These are phyloP conservation scores for Malacosoma neustria DNA, from an alignment of 2,888 invertebrate species.

Conservation along the genomic window DNA sequence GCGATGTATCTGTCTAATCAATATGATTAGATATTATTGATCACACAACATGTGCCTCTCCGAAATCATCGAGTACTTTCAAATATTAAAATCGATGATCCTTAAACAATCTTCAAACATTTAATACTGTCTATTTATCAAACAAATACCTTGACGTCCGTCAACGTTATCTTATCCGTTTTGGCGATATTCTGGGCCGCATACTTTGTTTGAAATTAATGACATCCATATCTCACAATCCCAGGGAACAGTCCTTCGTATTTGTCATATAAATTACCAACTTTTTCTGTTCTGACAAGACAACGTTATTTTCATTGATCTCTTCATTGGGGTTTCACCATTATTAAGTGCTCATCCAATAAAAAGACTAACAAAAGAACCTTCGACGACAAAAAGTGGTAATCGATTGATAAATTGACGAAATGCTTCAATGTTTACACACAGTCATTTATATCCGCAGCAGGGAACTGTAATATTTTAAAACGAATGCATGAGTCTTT, in stretches of 20 bases:
- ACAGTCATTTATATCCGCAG: conserved; percentile 29
- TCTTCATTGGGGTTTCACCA: conserved; percentile 21
- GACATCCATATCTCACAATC: conserved; percentile 45
- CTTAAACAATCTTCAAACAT: conserved; percentile 22
- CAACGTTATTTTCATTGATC: conserved; percentile 33
- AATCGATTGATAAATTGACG: conserved; percentile 24
- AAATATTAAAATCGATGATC: no score
- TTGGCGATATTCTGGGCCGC: conserved; percentile 29
- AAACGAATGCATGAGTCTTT: conserved; percentile 14
- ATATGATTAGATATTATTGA: no score
- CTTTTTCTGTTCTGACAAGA: conserved; percentile 45
- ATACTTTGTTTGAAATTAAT: conserved; percentile 59
- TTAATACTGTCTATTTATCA: conserved; percentile 27
- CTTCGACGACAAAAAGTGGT: background rate
- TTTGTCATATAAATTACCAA: conserved; percentile 60
- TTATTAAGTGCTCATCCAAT: conserved; percentile 17
- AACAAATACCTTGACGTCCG: conserved; percentile 24
- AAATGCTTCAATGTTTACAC: conserved; percentile 33
- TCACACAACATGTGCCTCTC: no score
- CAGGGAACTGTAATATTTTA: conserved; percentile 29
- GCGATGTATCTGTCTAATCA: no score
- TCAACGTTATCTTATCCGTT: conserved; percentile 42
- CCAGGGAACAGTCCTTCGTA: conserved; percentile 47
- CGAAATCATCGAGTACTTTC: no score
- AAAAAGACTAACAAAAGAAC: conserved; percentile 19